Percentiles rank a stretch among this genome's conserved stretches.
phyloP scores from a whole-genome alignment of 2,888 invertebrate species.

The Tolmerus cingulatus region DNA sequence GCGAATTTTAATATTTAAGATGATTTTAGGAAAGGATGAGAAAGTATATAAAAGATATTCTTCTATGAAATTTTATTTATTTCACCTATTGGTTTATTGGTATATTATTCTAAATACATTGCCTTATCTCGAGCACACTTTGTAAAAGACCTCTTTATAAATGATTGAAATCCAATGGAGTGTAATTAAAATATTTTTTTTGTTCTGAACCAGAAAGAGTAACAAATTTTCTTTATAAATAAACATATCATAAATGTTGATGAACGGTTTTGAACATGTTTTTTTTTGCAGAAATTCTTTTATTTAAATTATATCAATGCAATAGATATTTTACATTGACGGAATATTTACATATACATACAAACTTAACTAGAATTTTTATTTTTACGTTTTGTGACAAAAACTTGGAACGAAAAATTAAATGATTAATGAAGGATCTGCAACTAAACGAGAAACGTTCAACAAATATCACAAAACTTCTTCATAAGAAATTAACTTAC shows the following conservation, averaged over 20 bases:
- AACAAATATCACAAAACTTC: conserved; percentile 35
- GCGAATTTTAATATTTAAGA: neutral
- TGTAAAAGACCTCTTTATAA: conserved; percentile 25
- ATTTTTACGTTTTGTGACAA: neutral
- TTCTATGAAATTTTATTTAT: conserved; percentile 49
- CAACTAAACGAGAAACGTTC: neutral
- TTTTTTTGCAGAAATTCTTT: neutral
- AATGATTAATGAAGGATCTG: neutral
- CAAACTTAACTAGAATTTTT: neutral
- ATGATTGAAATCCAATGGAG: conserved; percentile 4
- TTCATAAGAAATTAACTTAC: conserved; percentile 7
- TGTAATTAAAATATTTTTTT: neutral
- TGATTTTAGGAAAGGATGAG: neutral
- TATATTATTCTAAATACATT: conserved; percentile 41
- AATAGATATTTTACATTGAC: neutral
- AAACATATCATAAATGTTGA: neutral
- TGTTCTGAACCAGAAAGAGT: neutral
- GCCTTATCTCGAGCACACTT: conserved; percentile 35
- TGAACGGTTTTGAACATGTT: neutral
- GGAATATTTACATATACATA: neutral
- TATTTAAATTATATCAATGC: neutral
- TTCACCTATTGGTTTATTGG: conserved; percentile 46
- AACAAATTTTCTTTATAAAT: neutral
- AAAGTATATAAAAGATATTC: neutral
- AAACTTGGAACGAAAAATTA: neutral